Conservation (phyloP, 2,797 vertebrate species). For the Pteropus rufus region DNA sequence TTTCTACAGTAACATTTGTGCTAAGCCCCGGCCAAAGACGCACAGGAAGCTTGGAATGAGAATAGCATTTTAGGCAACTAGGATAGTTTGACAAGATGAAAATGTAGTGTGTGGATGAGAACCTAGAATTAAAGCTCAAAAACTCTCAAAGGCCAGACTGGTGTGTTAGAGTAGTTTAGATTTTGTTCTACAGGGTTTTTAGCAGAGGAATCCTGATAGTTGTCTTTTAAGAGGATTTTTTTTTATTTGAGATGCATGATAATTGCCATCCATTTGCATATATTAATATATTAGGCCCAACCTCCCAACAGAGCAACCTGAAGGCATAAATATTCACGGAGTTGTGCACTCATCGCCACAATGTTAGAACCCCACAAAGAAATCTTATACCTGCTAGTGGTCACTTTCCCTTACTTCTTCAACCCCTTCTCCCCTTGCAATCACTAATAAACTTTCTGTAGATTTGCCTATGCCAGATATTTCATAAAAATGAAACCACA, state of each 20-base stretch:
- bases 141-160: neutral
- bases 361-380: neutral
- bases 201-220: neutral
- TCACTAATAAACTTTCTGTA: neutral
- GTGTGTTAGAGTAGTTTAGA: neutral
- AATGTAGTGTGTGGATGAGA: too few relatives aligned
- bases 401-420: fast-evolving
- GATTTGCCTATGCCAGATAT: neutral
- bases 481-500: neutral
- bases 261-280: neutral
- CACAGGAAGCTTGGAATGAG: neutral
- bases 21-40: neutral
- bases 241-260: neutral
- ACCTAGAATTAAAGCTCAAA: neutral
- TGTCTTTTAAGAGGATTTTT: neutral
- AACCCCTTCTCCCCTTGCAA: neutral
- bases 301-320: neutral
- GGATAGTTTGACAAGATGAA: neutral
- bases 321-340: neutral
- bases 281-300: neutral
- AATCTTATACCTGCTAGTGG: neutral
- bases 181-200: neutral
- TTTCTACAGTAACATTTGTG: neutral
- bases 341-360: neutral
- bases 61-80: fast-evolving